Evolutionary conservation across 2,888 invertebrate species (phyloP).

Genomic region (Hirudinaria manillensis): DNA sequence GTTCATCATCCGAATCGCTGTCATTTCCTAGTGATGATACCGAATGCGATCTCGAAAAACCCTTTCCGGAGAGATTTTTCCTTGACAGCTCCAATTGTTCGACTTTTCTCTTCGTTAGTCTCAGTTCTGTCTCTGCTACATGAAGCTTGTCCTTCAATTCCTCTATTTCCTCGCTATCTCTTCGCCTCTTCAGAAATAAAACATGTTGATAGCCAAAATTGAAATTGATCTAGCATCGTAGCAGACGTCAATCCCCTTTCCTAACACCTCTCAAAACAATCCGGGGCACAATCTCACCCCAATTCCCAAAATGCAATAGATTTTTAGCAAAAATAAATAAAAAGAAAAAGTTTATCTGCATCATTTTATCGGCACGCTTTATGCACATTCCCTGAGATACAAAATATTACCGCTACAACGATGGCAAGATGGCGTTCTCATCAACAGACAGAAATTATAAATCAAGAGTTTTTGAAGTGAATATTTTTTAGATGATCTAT

Average conservation of each 20-base stretch:
- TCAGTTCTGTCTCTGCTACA: conserved; percentile 27
- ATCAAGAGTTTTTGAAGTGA: no score
- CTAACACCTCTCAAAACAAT: not conserved
- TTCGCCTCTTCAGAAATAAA: not conserved
- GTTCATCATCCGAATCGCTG: conserved; percentile 5
- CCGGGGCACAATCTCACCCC: no score
- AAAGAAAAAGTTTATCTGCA: no score
- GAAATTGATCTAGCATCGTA: not conserved
- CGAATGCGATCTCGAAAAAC: not conserved
- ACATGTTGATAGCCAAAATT: not conserved
- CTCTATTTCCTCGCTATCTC: conserved; percentile 2
- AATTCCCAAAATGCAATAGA: no score
- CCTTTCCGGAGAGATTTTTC: conserved; percentile 9
- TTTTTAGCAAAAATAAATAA: no score
- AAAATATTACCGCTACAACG: no score
- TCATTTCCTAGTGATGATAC: not conserved
- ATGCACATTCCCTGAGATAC: no score
- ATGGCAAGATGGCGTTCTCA: no score
- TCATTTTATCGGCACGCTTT: no score
- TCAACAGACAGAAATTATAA: no score
- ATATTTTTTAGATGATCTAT: no score
- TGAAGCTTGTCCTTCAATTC: conserved; percentile 28
- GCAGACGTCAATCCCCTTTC: not conserved
- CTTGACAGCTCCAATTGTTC: conserved; percentile 10
- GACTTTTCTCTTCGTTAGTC: conserved; percentile 10